Conservation (phyloP, 2,888 invertebrate species). For the Itoplectis maculator region DNA sequence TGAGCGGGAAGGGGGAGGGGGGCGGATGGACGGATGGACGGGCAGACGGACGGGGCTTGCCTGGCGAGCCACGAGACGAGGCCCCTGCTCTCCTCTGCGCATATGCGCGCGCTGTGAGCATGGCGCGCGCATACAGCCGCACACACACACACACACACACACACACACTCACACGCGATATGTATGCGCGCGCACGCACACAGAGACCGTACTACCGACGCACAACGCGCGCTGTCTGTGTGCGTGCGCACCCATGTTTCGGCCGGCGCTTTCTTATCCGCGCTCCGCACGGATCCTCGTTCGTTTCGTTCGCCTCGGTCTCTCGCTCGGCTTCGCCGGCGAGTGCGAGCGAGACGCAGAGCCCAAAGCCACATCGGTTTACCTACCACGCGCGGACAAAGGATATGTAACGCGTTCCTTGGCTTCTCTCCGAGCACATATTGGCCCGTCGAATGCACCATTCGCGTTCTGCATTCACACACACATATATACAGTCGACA, state of each 20-base stretch:
- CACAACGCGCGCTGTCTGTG: slow-evolving; percentile 42
- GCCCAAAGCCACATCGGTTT: slow-evolving; percentile 69
- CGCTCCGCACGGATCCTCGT: slow-evolving; percentile 41
- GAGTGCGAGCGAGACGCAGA: slow-evolving; percentile 53
- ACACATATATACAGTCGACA: slow-evolving; percentile 19
- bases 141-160: too few species aligned
- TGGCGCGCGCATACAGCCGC: too few species aligned
- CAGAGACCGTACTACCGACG: background rate
- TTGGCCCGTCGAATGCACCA: slow-evolving; percentile 49
- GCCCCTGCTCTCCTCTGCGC: slow-evolving; percentile 49
- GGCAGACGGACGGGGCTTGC: slow-evolving; percentile 23
- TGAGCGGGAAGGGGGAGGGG: slow-evolving; percentile 36
- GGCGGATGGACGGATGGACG: slow-evolving; percentile 22
- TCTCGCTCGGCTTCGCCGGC: background rate
- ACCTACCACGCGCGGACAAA: slow-evolving; percentile 70
- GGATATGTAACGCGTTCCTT: slow-evolving; percentile 72
- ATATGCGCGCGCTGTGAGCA: slow-evolving; percentile 64
- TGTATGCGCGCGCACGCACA: too few species aligned
- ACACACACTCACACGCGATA: background rate
- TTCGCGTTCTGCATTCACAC: too few species aligned
- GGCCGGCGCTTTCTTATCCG: slow-evolving; percentile 59
- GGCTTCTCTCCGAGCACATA: slow-evolving; percentile 57
- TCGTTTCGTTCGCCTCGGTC: slow-evolving; percentile 1
- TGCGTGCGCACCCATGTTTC: slow-evolving; percentile 44
- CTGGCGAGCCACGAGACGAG: slow-evolving; percentile 15